These are phyloP conservation scores for Tachina grossa DNA, from an alignment of 2,888 invertebrate species.

Conservation along the genomic window DNA sequence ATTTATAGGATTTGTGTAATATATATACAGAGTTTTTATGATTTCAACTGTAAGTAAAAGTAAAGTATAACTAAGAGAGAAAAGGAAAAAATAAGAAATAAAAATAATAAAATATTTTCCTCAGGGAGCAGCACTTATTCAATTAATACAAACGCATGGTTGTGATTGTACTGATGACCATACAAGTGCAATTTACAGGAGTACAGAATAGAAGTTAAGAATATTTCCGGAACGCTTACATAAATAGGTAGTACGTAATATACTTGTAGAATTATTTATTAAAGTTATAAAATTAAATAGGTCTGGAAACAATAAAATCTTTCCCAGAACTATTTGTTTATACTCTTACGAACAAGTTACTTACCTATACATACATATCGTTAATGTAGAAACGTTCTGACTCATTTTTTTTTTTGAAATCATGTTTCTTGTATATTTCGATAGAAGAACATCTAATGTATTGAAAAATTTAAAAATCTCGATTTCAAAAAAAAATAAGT, in stretches of 20 bases:
- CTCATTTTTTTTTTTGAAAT: no score
- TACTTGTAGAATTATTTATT: not conserved
- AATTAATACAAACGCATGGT: slow-evolving; percentile 51
- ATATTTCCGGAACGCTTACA: not conserved
- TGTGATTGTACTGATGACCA: slow-evolving; percentile 30
- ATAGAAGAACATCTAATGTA: no score
- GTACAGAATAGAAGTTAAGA: not conserved
- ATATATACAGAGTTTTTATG: slow-evolving; percentile 3
- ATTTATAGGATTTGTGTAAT: slow-evolving; percentile 40
- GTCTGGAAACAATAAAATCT: not conserved
- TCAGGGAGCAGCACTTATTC: slow-evolving; percentile 44
- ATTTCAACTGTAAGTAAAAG: slow-evolving; percentile 17
- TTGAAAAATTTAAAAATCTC: no score
- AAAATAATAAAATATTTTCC: slow-evolving; percentile 14
- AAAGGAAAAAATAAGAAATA: not conserved
- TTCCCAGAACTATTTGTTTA: no score
- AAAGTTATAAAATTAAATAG: not conserved
- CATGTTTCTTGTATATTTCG: no score
- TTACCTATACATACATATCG: no score
- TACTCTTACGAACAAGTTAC: no score
- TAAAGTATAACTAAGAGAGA: not conserved
- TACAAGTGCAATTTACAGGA: slow-evolving; percentile 12
- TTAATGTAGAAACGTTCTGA: no score
- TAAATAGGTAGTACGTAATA: not conserved
- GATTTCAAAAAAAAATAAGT: no score